Evolutionary conservation across 2,888 invertebrate species (phyloP), one percentile per base, ranked within the genome.

Genomic region (Melikaiella ostensackeni): DNA sequence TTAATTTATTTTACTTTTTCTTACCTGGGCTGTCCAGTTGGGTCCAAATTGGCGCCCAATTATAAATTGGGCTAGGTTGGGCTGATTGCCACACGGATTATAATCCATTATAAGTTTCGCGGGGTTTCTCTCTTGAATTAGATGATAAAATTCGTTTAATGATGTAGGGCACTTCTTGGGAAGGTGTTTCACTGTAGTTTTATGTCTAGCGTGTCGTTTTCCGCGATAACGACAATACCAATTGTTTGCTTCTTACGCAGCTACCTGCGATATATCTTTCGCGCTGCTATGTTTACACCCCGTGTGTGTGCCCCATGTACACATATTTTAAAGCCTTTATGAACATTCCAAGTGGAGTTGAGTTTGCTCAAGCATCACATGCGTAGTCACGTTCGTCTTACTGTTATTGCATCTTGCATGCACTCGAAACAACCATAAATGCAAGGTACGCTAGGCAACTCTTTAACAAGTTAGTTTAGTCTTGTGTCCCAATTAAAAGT

Each of bases 241-340:
- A 63, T 63, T 35, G 63, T 63, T 66, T 66, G 66, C 66, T 21
- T 66, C 27, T 66, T 46, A 66, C 66, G 46, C n/a, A 66, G 46
- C 66, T 66, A 46, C 66, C 46, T 42, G 66, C 16, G 46, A 46
- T 30, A 38, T 66, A 66, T 66, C 42, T 19, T 46, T 24, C 42
- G 42, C 16, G 19, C 24, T 66, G 27, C 66, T 66, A 27, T 66
- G 46, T 46, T 66, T 66, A 46, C 66, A 66, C 42, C 66, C 19
- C 35, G n/a, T 46, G 42, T 64, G 64, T 66, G 27, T 46, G 42
- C 42, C 21, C n/a, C 38, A 8, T 42, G 66, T 46, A 63, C 6
- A 66, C 21, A 66, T 66, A 46, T 66, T 66, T 66, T n/a, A 64
- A 66, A 27, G 16, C 30, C 19, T 66, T 66, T 66, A 66, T 46